A percentile compares a stretch with the other conserved stretches of the same genome.
Evolutionary conservation across 2,888 invertebrate species (phyloP).

Genomic region (Gastrophysa polygoni): DNA sequence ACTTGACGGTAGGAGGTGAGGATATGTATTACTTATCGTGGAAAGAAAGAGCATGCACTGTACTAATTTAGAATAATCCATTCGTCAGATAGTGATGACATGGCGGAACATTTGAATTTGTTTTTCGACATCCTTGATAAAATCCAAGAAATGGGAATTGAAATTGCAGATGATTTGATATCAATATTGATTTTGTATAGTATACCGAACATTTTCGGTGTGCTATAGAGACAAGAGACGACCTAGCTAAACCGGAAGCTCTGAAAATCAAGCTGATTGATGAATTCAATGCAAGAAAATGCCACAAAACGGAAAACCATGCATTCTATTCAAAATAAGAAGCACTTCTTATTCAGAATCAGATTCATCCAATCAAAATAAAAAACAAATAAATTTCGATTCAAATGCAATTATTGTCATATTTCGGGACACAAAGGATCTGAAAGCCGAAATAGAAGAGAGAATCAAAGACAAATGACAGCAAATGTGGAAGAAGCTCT

Average conservation of each 20-base stretch:
- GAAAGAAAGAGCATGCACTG: too few relatives aligned
- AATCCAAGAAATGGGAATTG: slow-evolving; percentile 3
- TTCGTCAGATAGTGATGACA: not conserved
- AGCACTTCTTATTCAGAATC: too few relatives aligned
- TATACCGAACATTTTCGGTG: not conserved
- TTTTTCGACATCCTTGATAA: slow-evolving; percentile 4
- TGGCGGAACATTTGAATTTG: not conserved
- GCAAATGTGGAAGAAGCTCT: not conserved
- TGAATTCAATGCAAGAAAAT: slow-evolving; percentile 2
- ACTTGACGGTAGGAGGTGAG: too few relatives aligned
- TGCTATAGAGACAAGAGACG: slow-evolving; percentile 4
- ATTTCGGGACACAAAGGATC: slow-evolving; percentile 2
- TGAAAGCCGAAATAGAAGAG: not conserved
- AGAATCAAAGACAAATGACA: not conserved
- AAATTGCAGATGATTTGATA: not conserved
- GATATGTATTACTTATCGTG: too few relatives aligned
- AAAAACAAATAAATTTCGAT: not conserved
- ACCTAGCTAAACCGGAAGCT: not conserved
- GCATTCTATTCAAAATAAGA: not conserved
- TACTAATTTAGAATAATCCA: too few relatives aligned
- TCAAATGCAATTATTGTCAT: not conserved
- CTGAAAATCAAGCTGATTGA: not conserved
- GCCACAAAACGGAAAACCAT: not conserved
- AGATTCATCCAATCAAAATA: not conserved
- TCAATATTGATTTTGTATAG: slow-evolving; percentile 3